Evolutionary conservation across 2,113 vertebrate genomes (phyloP).

Genomic region (Elgaria multicarinata): DNA sequence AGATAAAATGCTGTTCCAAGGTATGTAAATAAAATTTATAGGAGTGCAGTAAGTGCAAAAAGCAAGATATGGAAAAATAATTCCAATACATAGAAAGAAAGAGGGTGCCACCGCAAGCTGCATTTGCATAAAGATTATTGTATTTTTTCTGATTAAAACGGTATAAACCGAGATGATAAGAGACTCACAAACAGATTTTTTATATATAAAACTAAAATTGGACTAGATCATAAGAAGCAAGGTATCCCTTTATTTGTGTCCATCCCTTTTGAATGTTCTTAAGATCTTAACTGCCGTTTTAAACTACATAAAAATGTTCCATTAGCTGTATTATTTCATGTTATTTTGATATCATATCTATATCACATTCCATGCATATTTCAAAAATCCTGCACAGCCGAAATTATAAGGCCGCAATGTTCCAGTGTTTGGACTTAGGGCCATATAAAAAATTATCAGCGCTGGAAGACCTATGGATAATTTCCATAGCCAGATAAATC

Average conservation of each 20-base stretch:
- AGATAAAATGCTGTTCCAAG: slow-evolving; percentile 29
- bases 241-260: not conserved
- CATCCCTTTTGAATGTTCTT: not conserved
- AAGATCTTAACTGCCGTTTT: not conserved
- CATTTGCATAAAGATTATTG: slow-evolving; percentile 30
- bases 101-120: not conserved
- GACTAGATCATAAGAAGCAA: not conserved
- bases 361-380: not conserved
- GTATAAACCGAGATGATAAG: slow-evolving; percentile 1
- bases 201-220: slow-evolving; percentile 1
- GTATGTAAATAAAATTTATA: slow-evolving; percentile 30
- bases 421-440: not conserved
- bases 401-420: not conserved
- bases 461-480: not conserved
- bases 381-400: not conserved
- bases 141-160: slow-evolving; percentile 11
- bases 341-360: not conserved
- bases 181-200: not conserved
- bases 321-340: not conserved
- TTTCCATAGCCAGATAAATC: slow-evolving; percentile 8
- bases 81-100: slow-evolving; percentile 9
- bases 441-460: not conserved
- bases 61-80: slow-evolving; percentile 28
- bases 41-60: slow-evolving; percentile 20
- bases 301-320: slow-evolving; percentile 1